Evolutionary conservation across 2,797 vertebrate species (phyloP).

Genomic region (Aphelocoma californica): DNA sequence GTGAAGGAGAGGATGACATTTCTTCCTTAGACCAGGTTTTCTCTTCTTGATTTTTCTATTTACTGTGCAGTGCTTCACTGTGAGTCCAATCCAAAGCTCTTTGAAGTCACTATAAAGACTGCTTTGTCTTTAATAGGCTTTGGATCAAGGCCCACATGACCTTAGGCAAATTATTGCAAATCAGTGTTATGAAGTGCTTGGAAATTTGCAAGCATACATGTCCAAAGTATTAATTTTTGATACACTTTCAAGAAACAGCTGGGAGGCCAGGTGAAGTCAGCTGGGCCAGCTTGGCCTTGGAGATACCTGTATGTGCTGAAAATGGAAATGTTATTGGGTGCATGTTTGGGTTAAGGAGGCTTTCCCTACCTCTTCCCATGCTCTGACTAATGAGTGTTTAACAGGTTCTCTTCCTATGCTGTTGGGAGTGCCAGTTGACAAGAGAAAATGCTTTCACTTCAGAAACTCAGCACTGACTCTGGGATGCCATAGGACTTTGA

Average conservation of each 20-base stretch:
- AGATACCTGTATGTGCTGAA: background rate
- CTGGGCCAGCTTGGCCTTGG: background rate
- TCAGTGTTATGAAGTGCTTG: background rate
- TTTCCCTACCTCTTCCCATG: background rate
- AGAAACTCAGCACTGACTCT: background rate
- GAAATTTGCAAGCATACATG: background rate
- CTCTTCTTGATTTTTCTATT: background rate
- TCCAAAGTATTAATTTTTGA: background rate
- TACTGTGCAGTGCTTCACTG: background rate
- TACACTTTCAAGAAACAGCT: background rate
- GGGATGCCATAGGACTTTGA: background rate
- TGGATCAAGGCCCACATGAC: slow-evolving; percentile 17
- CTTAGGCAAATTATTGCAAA: slow-evolving; percentile 35
- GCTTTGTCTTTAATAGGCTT: slow-evolving; percentile 40
- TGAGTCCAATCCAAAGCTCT: slow-evolving; percentile 19
- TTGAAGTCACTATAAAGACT: slow-evolving; percentile 51
- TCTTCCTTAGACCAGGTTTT: background rate
- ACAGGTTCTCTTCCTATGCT: background rate
- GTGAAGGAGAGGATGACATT: background rate
- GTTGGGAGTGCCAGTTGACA: background rate
- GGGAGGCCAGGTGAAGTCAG: background rate
- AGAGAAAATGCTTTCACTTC: background rate
- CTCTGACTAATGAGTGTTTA: background rate
- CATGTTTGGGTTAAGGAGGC: background rate
- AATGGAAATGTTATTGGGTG: background rate